Evolutionary conservation across 2,113 vertebrate species (phyloP), one percentile per base, ranked within the genome.

Genomic region (Oryzias javanicus): DNA sequence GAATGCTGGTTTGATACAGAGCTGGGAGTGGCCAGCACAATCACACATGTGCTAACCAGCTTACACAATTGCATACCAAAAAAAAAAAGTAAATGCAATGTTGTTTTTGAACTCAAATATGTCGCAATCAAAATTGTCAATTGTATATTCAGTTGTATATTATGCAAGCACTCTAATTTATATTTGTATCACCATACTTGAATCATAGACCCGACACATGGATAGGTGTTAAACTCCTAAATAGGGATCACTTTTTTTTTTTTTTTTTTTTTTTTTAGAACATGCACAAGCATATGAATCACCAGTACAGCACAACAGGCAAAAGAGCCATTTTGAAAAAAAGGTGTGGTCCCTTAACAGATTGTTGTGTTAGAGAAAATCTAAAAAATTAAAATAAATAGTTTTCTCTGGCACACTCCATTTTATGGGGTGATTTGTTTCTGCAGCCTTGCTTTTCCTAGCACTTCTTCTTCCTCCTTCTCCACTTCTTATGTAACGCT

Each of bases 401-500:
- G 4, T 44, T 44, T 42, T 56, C 54, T 24, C 16, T 57, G 45
- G 50, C 18, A 46, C 44, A 17, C 12, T 64, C 17, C 1, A 1
- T 65, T 78, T 82, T 62, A 63, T 61, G 54, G 76, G 42, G 4
- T 52, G 53, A 86, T 82, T 89, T 70, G 70, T 73, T 83, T 76
- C 72, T 74, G 66, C 78, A 72, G 79, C 51, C 51, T 55, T 78
- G 59, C 62, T 64, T 67, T 70, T 79, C 60, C 48, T 70, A 49
- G 70, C 60, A 72, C 65, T 50, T 67, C 63, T 78, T 76, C 60
- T 49, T 84, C 62, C 24, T 54, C 65, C 62, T 67, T 62, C 57
- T 74, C 68, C 72, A 49, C 61, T 74, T 5, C 49, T 90, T 89
- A 90, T 86, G 80, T 87, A 88, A 90, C 61, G 17, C 72, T 76